These are phyloP conservation scores for Heliothis peltigera DNA, from an alignment of 2,888 invertebrate species.

Conservation along the genomic window DNA sequence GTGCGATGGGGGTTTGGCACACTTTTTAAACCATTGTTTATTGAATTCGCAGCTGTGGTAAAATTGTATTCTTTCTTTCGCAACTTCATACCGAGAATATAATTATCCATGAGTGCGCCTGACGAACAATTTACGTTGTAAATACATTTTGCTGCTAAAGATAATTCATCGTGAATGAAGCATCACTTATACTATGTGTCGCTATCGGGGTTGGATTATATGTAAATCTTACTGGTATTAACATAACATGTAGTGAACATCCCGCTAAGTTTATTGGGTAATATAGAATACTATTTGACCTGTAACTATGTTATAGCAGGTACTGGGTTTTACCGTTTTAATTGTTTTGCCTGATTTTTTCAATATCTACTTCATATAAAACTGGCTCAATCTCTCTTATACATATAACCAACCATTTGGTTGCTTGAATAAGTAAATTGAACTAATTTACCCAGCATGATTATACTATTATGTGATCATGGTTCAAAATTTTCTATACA, in stretches of 20 bases:
- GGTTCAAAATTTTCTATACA: not conserved
- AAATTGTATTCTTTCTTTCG: constrained; percentile 10
- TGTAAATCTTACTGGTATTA: constrained; percentile 1
- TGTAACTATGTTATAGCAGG: no score
- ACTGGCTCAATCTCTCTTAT: no score
- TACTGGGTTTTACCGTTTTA: not conserved
- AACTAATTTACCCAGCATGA: no score
- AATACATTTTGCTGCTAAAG: constrained; percentile 19
- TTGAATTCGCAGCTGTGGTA: constrained; percentile 25
- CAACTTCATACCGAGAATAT: constrained; percentile 8
- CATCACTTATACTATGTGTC: constrained; percentile 14
- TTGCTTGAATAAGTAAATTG: no score
- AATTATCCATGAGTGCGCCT: not conserved
- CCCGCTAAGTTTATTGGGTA: not conserved
- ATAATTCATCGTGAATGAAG: constrained; percentile 7
- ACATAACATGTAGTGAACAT: not conserved
- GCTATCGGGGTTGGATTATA: constrained; percentile 4
- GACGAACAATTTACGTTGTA: constrained; percentile 9
- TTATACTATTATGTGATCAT: not conserved
- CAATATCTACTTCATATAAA: not conserved
- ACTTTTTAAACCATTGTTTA: constrained; percentile 50
- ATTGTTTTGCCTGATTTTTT: not conserved
- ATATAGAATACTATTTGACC: constrained; percentile 2
- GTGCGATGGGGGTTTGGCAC: constrained; percentile 26
- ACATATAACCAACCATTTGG: no score